Evolutionary conservation across 2,888 invertebrate genomes (phyloP).

Genomic region (Coenonympha glycerion): DNA sequence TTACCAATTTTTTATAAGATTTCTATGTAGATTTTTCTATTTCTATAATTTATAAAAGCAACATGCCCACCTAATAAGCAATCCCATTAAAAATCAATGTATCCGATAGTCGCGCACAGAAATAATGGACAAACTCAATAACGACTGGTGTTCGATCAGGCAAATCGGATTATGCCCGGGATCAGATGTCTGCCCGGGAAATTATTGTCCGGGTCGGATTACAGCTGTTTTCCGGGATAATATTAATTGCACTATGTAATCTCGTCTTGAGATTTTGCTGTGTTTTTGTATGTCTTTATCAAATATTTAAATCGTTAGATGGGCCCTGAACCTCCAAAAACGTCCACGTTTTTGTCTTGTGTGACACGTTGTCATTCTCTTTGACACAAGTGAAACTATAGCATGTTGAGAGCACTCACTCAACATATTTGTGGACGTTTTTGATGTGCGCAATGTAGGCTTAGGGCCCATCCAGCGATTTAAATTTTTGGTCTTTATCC

Average conservation of each 20-base stretch:
- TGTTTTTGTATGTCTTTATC: conserved; percentile 9
- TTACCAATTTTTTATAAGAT: too few species aligned
- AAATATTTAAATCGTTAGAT: too few species aligned
- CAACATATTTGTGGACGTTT: too few species aligned
- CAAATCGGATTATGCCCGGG: conserved; percentile 67
- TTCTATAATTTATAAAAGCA: neutral
- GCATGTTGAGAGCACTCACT: too few species aligned
- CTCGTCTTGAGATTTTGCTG: conserved; percentile 31
- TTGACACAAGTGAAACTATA: too few species aligned
- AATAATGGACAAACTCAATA: conserved; percentile 67
- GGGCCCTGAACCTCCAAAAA: too few species aligned
- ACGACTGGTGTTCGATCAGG: conserved; percentile 62
- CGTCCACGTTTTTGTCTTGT: too few species aligned
- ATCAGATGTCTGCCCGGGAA: conserved; percentile 66
- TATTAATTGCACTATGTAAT: conserved; percentile 58
- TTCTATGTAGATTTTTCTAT: too few species aligned
- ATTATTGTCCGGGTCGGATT: conserved; percentile 59
- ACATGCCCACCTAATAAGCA: conserved; percentile 18
- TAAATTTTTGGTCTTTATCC: too few species aligned
- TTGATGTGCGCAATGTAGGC: too few species aligned
- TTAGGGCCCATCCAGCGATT: too few species aligned
- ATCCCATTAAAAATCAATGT: conserved; percentile 71
- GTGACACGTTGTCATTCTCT: too few species aligned
- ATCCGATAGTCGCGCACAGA: conserved; percentile 47
- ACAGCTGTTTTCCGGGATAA: conserved; percentile 39